phyloP scores from a whole-genome alignment of 1,140 invertebrate genomes.

The Heliothis virescens region DNA sequence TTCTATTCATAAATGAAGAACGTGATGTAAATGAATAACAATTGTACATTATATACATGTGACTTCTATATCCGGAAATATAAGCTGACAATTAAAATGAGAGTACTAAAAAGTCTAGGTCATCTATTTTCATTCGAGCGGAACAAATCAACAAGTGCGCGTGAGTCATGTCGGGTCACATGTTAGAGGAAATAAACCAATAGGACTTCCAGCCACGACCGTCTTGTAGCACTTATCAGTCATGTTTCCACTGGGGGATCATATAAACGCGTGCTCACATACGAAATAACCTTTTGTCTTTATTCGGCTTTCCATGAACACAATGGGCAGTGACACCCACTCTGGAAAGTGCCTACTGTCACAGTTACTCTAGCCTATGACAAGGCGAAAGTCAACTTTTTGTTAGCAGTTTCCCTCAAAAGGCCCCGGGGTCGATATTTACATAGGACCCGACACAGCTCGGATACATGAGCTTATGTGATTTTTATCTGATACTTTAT shows the following conservation, averaged over 20 bases:
- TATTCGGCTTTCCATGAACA: constrained; percentile 77
- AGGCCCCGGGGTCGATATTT: constrained; percentile 62
- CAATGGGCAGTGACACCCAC: constrained; percentile 75
- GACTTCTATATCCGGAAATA: constrained; percentile 15
- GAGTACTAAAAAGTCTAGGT: constrained; percentile 27
- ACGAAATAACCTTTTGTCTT: constrained; percentile 65
- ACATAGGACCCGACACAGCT: constrained; percentile 32
- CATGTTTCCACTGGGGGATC: neutral
- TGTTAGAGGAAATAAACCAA: neutral
- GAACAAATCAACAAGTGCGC: constrained; percentile 8
- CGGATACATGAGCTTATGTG: neutral
- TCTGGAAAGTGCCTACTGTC: constrained; percentile 73
- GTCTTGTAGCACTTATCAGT: neutral
- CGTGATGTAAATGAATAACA: constrained; percentile 12
- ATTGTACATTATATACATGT: neutral
- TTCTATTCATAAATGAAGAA: constrained; percentile 50
- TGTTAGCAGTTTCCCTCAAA: constrained; percentile 66
- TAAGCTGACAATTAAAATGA: constrained; percentile 21
- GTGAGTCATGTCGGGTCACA: constrained; percentile 22
- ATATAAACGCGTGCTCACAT: neutral
- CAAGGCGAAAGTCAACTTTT: constrained; percentile 71
- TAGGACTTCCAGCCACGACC: neutral
- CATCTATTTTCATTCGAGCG: constrained; percentile 14
- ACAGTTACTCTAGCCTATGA: constrained; percentile 52
- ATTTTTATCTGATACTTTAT: constrained; percentile 37